Percentiles rank a stretch among this genome's conserved stretches.
phyloP scores from a whole-genome alignment of 2,113 vertebrate species.

The Peromyscus californicus region DNA sequence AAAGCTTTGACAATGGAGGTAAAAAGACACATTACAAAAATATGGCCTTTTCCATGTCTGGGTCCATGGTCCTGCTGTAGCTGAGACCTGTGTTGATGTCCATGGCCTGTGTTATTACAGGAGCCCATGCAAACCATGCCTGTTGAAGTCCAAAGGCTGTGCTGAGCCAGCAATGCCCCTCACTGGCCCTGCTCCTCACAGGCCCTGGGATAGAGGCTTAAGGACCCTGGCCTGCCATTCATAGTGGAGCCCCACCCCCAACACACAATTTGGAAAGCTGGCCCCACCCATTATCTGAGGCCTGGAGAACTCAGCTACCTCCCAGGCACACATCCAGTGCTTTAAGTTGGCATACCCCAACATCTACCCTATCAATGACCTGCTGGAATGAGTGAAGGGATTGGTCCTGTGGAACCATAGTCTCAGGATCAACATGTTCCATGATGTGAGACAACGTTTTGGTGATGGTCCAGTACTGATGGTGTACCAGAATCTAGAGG shows the following conservation, averaged over 20 bases:
- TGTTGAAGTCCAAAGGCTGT: background rate
- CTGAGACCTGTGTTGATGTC: background rate
- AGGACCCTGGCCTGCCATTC: background rate
- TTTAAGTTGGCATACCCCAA: background rate
- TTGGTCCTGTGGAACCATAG: background rate
- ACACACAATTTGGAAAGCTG: background rate
- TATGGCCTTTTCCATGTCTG: background rate
- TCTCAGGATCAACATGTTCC: background rate
- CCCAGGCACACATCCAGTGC: background rate
- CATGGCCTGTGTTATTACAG: background rate
- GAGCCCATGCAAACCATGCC: background rate
- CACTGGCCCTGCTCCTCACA: background rate
- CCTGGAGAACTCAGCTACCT: background rate
- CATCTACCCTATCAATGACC: background rate
- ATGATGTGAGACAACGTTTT: background rate
- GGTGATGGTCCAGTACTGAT: background rate
- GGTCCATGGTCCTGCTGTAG: background rate
- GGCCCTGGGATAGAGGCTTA: background rate
- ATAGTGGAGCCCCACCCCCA: background rate
- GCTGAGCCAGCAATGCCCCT: background rate
- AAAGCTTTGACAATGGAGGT: background rate
- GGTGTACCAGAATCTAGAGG: background rate
- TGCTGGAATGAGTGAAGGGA: background rate
- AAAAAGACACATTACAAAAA: background rate
- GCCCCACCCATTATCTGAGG: background rate